Conservation (phyloP, 2,888 invertebrate species). For the Odontomyia ornata region DNA sequence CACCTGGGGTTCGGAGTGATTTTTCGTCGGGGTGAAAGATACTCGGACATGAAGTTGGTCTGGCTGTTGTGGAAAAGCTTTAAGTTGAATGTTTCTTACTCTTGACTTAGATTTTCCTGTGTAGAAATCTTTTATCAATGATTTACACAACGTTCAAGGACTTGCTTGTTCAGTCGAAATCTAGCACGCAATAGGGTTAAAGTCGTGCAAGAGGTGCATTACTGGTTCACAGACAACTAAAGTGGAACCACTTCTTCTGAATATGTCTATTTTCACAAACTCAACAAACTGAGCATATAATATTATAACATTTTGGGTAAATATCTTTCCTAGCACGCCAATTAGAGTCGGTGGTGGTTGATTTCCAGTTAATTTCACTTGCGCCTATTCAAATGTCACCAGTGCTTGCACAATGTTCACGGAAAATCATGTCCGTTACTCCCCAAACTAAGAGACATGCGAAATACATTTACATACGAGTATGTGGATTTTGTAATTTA, state of each 20-base stretch:
- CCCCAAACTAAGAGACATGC: not conserved
- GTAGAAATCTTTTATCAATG: no score
- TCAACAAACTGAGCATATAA: not conserved
- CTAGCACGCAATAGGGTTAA: not conserved
- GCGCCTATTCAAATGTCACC: slow-evolving; percentile 37
- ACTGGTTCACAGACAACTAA: not conserved
- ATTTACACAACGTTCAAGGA: no score
- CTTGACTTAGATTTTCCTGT: no score
- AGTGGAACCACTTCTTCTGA: not conserved
- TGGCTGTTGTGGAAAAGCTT: no score
- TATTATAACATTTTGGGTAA: slow-evolving; percentile 13
- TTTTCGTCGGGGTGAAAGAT: no score
- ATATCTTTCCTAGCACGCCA: slow-evolving; percentile 10
- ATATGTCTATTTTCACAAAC: not conserved
- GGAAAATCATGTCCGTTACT: not conserved
- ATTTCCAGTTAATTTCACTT: slow-evolving; percentile 39
- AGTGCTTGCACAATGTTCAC: slow-evolving; percentile 4
- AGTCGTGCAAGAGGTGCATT: not conserved
- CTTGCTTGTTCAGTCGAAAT: no score
- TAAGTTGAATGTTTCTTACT: no score
- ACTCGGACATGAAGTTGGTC: no score
- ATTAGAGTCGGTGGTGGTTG: not conserved
- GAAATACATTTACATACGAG: not conserved
- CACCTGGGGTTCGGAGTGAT: not conserved
- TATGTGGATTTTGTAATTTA: not conserved